These are phyloP conservation scores for Oreonectes daqikongensis DNA, from an alignment of 2,797 vertebrate genomes.

Conservation along the genomic window DNA sequence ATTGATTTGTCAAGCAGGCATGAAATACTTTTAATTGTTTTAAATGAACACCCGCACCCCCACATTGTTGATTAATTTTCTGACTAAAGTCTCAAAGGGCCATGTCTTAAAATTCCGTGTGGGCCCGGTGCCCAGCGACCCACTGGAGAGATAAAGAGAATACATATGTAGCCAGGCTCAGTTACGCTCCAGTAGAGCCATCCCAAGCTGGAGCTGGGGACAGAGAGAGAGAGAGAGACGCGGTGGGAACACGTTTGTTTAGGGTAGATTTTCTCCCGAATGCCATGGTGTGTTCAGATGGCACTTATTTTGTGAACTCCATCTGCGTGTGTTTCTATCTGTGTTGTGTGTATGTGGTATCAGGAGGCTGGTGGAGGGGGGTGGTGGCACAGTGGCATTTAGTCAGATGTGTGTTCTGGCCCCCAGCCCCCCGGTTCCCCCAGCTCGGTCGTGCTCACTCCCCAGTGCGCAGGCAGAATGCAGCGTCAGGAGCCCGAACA, in stretches of 20 bases:
- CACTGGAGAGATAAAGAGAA: constrained; percentile 62
- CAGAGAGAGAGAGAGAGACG: constrained; percentile 31
- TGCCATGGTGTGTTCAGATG: constrained; percentile 66
- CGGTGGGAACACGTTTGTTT: constrained; percentile 72
- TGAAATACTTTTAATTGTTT: constrained; percentile 65
- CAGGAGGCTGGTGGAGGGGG: constrained; percentile 32
- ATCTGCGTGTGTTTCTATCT: constrained; percentile 67
- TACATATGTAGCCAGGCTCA: constrained; percentile 68
- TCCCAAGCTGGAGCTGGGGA: neutral
- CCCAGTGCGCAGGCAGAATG: constrained; percentile 81
- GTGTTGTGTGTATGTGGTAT: constrained; percentile 59
- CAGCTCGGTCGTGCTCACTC: constrained; percentile 66
- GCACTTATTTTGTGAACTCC: constrained; percentile 68
- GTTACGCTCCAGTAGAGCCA: constrained; percentile 51
- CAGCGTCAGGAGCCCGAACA: constrained; percentile 86
- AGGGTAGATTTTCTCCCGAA: constrained; percentile 65
- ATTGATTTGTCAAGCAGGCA: constrained; percentile 63
- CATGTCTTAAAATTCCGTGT: constrained; percentile 74
- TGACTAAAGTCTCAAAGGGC: constrained; percentile 64
- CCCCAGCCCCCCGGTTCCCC: constrained; percentile 63
- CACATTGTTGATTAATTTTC: constrained; percentile 70
- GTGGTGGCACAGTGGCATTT: constrained; percentile 77
- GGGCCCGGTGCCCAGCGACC: constrained; percentile 65
- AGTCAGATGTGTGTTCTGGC: constrained; percentile 77
- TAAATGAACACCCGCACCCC: constrained; percentile 62